A percentile compares a stretch with the other conserved stretches of the same genome.
Evolutionary conservation across 2,113 vertebrate genomes (phyloP).

Genomic region (Malaclemys terrapin): DNA sequence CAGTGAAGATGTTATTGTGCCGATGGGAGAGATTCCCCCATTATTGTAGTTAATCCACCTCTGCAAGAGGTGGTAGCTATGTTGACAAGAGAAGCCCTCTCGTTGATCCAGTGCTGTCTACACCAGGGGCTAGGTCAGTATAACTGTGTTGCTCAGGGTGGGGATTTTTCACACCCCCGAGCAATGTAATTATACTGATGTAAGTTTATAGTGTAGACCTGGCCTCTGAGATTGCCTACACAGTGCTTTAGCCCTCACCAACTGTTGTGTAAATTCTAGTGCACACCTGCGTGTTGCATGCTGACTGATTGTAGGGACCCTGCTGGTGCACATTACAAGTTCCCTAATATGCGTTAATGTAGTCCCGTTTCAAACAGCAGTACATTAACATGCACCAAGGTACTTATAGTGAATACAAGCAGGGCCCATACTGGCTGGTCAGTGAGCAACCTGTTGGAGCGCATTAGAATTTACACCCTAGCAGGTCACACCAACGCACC

Average conservation of each 20-base stretch:
- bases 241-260: not conserved
- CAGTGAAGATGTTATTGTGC: not conserved
- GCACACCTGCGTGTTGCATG: not conserved
- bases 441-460: not conserved
- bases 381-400: not conserved
- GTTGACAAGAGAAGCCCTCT: too few relatives aligned
- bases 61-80: not conserved
- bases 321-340: not conserved
- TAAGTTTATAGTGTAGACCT: not conserved
- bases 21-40: not conserved
- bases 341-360: not conserved
- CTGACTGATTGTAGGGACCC: not conserved
- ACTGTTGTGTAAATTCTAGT: not conserved
- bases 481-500: not conserved
- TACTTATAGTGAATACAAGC: not conserved
- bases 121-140: not conserved
- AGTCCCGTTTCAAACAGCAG: not conserved
- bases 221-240: not conserved
- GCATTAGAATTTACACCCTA: not conserved
- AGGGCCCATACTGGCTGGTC: not conserved
- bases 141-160: not conserved
- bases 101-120: too few relatives aligned
- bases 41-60: not conserved
- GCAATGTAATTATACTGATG: not conserved
- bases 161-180: not conserved